Conservation (phyloP, 2,797 vertebrate species). For the Naso thynnoides region DNA sequence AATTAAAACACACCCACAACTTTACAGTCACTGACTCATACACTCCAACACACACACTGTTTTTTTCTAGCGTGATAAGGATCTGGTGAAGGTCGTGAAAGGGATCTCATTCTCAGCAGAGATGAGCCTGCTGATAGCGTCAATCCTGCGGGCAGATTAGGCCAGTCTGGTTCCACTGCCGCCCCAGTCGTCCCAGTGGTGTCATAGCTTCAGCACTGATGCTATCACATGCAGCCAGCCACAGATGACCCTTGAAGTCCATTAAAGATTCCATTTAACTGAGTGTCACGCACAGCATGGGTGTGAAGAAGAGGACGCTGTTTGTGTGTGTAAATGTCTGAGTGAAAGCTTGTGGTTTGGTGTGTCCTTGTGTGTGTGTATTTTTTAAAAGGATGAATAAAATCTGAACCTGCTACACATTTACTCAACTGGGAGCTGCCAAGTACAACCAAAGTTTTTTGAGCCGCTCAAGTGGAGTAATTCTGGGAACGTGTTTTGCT, state of each 20-base stretch:
- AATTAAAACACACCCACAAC: constrained; percentile 34
- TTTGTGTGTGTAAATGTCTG: background rate
- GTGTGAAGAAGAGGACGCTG: constrained; percentile 5
- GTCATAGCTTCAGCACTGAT: constrained; percentile 74
- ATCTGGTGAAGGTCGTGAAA: constrained; percentile 83
- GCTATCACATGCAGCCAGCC: constrained; percentile 66
- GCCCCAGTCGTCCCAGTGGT: constrained; percentile 71
- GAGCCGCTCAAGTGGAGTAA: constrained; percentile 53
- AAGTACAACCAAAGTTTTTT: constrained; percentile 35
- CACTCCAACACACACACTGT: constrained; percentile 31
- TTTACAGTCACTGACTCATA: constrained; percentile 30
- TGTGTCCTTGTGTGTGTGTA: background rate
- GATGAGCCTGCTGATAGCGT: constrained; percentile 80
- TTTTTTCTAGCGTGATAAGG: constrained; percentile 68
- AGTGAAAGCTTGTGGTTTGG: constrained; percentile 11
- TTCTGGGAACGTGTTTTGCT: constrained; percentile 42
- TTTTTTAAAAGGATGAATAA: constrained; percentile 38
- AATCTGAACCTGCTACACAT: constrained; percentile 35
- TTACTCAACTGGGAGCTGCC: constrained; percentile 43
- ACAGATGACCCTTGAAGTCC: constrained; percentile 69
- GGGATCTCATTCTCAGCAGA: constrained; percentile 81
- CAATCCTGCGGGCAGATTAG: constrained; percentile 75
- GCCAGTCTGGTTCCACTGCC: constrained; percentile 62
- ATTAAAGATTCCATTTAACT: constrained; percentile 70
- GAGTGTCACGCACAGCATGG: constrained; percentile 29